A percentile compares a stretch with the other conserved stretches of the same genome.
phyloP scores from a whole-genome alignment of 2,113 vertebrate genomes.

The Xenopus tropicalis region DNA sequence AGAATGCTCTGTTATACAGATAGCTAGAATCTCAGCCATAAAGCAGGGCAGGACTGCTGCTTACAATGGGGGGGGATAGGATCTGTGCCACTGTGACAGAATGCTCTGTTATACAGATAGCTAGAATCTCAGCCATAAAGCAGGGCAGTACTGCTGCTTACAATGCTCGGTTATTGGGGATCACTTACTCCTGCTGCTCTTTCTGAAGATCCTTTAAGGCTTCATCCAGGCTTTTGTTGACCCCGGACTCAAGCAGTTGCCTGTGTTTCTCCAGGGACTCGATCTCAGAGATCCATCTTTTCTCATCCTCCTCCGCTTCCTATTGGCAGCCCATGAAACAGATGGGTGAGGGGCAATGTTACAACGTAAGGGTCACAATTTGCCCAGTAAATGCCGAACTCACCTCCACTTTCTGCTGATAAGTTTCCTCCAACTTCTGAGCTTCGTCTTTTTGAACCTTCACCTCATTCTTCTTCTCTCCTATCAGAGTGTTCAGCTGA shows the following conservation, averaged over 20 bases:
- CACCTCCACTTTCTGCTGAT: conserved; percentile 67
- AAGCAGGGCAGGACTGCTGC: no score
- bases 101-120: no score
- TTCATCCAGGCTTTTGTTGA: conserved; percentile 69
- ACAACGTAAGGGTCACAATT: not conserved
- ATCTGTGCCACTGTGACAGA: no score
- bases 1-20: no score
- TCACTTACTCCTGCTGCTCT: conserved; percentile 63
- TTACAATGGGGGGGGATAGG: no score
- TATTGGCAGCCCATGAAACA: conserved; percentile 27
- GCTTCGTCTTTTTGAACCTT: conserved; percentile 64
- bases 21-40: no score
- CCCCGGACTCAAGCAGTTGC: conserved; percentile 61
- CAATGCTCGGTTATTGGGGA: no score
- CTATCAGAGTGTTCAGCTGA: conserved; percentile 64
- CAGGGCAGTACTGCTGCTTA: no score
- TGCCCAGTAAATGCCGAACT: not conserved
- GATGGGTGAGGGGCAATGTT: not conserved
- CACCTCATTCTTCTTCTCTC: conserved; percentile 58
- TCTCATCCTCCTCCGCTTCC: conserved; percentile 68
- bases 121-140: no score
- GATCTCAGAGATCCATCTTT: conserved; percentile 60
- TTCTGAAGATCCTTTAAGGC: conserved; percentile 62
- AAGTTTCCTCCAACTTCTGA: conserved; percentile 67
- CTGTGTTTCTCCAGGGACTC: conserved; percentile 67